Evolutionary conservation across 2,888 invertebrate genomes (phyloP).

Genomic region (Sinelater perroti): DNA sequence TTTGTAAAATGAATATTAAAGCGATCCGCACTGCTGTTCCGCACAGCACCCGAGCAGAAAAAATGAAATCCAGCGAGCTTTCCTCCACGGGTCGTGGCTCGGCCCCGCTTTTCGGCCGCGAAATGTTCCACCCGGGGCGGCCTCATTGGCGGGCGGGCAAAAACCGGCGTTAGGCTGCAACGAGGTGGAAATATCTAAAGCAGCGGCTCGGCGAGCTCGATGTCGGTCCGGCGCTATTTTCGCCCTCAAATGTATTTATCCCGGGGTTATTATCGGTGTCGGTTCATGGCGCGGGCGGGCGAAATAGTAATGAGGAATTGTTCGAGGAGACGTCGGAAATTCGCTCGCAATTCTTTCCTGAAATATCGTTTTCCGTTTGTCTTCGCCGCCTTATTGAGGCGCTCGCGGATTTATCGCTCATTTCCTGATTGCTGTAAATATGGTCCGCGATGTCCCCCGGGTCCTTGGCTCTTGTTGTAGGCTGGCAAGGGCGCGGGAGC

Average conservation of each 20-base stretch:
- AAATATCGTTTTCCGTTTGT: slow-evolving; percentile 46
- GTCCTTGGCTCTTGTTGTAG: slow-evolving; percentile 28
- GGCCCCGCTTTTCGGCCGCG: too few species aligned
- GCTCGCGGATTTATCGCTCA: slow-evolving; percentile 41
- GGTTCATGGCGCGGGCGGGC: slow-evolving; percentile 23
- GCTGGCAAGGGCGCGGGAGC: too few species aligned
- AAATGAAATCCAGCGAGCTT: too few species aligned
- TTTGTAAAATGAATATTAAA: too few species aligned
- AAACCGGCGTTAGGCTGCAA: slow-evolving; percentile 23
- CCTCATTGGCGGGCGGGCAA: too few species aligned
- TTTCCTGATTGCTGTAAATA: slow-evolving; percentile 38
- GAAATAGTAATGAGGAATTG: slow-evolving; percentile 29
- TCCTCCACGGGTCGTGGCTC: too few species aligned
- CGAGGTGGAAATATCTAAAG: slow-evolving; percentile 21
- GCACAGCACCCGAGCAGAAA: too few species aligned
- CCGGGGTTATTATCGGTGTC: slow-evolving; percentile 23
- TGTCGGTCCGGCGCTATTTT: slow-evolving; percentile 20
- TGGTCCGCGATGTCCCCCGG: slow-evolving; percentile 23
- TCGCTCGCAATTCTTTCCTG: slow-evolving; percentile 34
- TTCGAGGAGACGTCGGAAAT: slow-evolving; percentile 33
- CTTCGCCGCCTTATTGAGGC: slow-evolving; percentile 46
- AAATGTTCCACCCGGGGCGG: too few species aligned
- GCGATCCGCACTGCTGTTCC: too few species aligned
- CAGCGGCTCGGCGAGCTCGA: slow-evolving; percentile 16
- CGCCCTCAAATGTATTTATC: slow-evolving; percentile 28